phyloP scores from a whole-genome alignment of 2,113 vertebrate species.

The Albula goreensis region DNA sequence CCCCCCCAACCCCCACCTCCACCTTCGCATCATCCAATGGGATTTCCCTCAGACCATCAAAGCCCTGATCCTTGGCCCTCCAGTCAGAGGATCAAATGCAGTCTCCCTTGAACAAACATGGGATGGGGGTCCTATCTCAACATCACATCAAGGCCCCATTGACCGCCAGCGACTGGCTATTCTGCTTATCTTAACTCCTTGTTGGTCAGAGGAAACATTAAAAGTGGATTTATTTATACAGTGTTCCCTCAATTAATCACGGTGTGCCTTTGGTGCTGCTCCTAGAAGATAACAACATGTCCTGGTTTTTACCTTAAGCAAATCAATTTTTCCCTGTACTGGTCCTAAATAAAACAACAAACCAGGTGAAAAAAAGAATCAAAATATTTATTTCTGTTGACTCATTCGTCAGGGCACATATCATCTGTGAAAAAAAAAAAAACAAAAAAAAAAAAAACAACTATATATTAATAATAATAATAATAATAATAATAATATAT shows the following conservation, averaged over 20 bases:
- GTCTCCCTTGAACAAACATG: neutral
- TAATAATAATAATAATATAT: no score
- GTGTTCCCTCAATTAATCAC: neutral
- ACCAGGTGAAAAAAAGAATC: neutral
- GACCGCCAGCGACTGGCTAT: neutral
- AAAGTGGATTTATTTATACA: constrained; percentile 2
- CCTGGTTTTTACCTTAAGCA: neutral
- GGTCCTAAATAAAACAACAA: neutral
- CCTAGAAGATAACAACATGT: neutral
- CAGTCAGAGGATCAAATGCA: constrained; percentile 7
- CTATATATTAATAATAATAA: no score
- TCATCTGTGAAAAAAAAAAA: neutral
- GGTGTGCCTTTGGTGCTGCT: no score
- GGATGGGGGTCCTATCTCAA: neutral
- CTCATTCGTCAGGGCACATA: neutral
- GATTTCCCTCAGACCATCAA: constrained; percentile 9
- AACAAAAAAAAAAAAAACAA: neutral
- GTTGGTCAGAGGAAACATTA: neutral
- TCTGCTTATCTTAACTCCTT: neutral
- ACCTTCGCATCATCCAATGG: neutral
- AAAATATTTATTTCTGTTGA: neutral
- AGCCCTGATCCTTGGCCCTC: neutral
- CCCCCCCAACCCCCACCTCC: neutral
- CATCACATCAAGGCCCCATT: constrained; percentile 3
- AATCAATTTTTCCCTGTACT: neutral